A percentile compares a stretch with the other conserved stretches of the same genome.
Conservation (phyloP, 2,113 vertebrate genomes). For the Lucifuga dentata region DNA sequence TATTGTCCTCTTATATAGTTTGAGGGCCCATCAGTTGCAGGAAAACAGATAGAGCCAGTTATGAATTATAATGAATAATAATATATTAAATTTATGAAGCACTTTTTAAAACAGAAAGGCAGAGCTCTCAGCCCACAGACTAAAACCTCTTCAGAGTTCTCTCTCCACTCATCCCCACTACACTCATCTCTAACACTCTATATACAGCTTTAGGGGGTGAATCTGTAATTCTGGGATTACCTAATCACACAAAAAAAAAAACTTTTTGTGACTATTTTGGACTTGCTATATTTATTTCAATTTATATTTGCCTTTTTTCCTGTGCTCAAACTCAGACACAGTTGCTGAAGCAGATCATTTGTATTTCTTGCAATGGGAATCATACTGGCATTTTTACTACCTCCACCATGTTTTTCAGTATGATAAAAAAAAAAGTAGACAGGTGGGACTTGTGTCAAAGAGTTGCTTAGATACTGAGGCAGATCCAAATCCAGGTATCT, state of each 20-base stretch:
- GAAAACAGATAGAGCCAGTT: background rate
- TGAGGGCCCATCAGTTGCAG: constrained; percentile 19
- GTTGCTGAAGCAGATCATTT: too few relatives aligned
- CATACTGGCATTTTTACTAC: background rate
- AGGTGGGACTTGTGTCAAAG: too few relatives aligned
- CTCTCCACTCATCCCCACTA: constrained; percentile 1
- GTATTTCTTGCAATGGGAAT: background rate
- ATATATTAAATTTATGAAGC: constrained; percentile 12
- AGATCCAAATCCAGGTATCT: too few relatives aligned
- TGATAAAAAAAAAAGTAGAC: too few relatives aligned
- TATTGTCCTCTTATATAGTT: too few relatives aligned
- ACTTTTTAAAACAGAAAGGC: constrained; percentile 11
- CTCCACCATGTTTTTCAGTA: too few relatives aligned
- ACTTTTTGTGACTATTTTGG: constrained; percentile 3
- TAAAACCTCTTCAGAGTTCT: constrained; percentile 13
- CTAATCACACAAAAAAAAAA: too few relatives aligned
- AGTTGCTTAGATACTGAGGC: too few relatives aligned
- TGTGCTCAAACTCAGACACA: too few relatives aligned
- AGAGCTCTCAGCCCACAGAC: background rate
- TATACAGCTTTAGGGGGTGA: background rate
- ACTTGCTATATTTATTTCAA: background rate
- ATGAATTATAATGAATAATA: constrained; percentile 11
- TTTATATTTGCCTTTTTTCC: background rate
- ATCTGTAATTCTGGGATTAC: too few relatives aligned
- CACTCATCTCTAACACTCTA: constrained; percentile 3